Percentiles rank a stretch among this genome's conserved stretches.
Evolutionary conservation across 1,140 invertebrate species (phyloP).

Genomic region (Hermetia illucens): DNA sequence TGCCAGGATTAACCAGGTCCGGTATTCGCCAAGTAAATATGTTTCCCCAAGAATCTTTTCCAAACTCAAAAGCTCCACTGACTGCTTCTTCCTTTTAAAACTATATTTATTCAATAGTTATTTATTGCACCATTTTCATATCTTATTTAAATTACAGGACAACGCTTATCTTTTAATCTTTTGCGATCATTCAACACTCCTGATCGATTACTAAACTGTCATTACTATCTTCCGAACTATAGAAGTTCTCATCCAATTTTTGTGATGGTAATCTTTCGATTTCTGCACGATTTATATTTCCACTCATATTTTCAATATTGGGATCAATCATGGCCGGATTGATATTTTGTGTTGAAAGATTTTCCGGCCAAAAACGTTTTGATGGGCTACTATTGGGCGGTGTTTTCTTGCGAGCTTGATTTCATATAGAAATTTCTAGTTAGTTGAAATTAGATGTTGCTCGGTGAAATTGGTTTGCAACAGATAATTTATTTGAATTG

Average conservation of each 20-base stretch:
- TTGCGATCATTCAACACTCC: conserved; percentile 1
- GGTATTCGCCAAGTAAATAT: too few species aligned
- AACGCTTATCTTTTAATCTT: too few species aligned
- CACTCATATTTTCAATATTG: conserved; percentile 8
- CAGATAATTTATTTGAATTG: too few species aligned
- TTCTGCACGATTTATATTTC: conserved; percentile 5
- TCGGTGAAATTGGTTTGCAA: too few species aligned
- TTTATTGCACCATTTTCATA: background rate
- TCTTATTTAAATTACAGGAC: background rate
- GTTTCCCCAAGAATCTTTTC: too few species aligned
- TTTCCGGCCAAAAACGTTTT: conserved; percentile 5
- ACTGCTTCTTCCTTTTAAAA: too few species aligned
- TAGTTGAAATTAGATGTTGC: too few species aligned
- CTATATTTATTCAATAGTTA: too few species aligned
- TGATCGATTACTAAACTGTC: conserved; percentile 5
- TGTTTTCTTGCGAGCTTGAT: conserved; percentile 5
- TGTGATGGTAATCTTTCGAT: conserved; percentile 2
- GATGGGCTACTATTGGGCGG: conserved; percentile 3
- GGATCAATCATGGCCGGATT: conserved; percentile 5
- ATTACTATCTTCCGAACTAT: conserved; percentile 7
- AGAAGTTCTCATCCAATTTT: conserved; percentile 1
- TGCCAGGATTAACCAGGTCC: too few species aligned
- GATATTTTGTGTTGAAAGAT: background rate
- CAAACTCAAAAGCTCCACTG: too few species aligned
- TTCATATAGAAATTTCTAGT: background rate